These are phyloP conservation scores for Ciconia stormi DNA, from an alignment of 2,113 vertebrate species.

Conservation along the genomic window DNA sequence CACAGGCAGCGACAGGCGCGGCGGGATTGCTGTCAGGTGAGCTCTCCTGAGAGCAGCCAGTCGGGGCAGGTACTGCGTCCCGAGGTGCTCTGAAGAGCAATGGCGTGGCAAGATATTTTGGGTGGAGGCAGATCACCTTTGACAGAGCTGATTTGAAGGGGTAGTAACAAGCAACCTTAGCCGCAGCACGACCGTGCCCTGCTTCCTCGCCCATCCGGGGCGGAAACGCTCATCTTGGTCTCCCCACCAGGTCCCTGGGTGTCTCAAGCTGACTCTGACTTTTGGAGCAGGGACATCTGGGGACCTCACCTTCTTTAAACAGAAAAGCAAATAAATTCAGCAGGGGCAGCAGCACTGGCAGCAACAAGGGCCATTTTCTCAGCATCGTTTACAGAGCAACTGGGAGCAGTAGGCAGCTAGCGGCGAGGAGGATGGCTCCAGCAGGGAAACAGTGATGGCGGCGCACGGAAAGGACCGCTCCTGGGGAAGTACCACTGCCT, in stretches of 20 bases:
- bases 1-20: not conserved
- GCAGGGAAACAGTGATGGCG: not conserved
- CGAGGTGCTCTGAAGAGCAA: not conserved
- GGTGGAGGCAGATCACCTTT: not conserved
- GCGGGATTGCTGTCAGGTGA: not conserved
- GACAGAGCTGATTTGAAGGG: not conserved
- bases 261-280: not conserved
- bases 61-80: not conserved
- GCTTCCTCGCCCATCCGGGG: not conserved
- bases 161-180: not conserved
- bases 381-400: not conserved
- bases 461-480: not conserved
- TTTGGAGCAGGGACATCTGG: not conserved
- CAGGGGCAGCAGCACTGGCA: not conserved
- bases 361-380: not conserved
- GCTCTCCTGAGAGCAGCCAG: not conserved
- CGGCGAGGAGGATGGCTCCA: fast-evolving
- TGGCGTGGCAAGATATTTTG: not conserved
- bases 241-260: not conserved
- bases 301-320: not conserved
- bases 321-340: not conserved
- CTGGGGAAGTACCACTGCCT: fast-evolving
- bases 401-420: not conserved
- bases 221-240: fast-evolving
- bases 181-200: fast-evolving